Conservation (phyloP, 2,888 invertebrate species). For the Pandemis heparana region DNA sequence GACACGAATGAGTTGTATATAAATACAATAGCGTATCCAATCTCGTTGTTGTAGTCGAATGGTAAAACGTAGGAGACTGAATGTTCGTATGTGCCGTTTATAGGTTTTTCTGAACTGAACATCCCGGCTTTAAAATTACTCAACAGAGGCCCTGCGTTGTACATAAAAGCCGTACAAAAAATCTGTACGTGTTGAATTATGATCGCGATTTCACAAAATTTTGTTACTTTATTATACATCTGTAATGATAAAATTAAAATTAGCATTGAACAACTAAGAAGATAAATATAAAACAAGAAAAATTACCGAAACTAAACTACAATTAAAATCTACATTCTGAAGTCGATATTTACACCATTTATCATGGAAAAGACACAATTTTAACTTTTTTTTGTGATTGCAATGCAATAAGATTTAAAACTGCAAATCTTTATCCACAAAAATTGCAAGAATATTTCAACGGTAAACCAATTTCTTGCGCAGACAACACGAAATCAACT, state of each 20-base stretch:
- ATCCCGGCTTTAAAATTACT: not conserved
- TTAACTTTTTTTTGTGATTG: too few relatives aligned
- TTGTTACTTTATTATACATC: not conserved
- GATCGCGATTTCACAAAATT: not conserved
- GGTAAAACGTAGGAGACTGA: not conserved
- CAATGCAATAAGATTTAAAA: too few relatives aligned
- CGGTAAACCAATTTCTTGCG: too few relatives aligned
- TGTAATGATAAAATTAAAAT: not conserved
- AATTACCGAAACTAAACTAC: too few relatives aligned
- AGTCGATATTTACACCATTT: too few relatives aligned
- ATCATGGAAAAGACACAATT: too few relatives aligned
- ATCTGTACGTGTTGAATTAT: not conserved
- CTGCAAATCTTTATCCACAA: too few relatives aligned
- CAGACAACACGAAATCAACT: too few relatives aligned
- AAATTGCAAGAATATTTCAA: too few relatives aligned
- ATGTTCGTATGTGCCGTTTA: not conserved
- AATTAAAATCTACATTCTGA: too few relatives aligned
- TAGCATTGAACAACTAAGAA: too few relatives aligned
- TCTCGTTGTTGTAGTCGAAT: not conserved
- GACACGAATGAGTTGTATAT: not conserved
- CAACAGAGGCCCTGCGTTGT: not conserved
- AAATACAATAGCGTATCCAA: not conserved
- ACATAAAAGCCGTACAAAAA: not conserved
- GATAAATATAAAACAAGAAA: too few relatives aligned
- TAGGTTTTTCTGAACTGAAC: not conserved